Conservation (phyloP, 1,140 invertebrate genomes). For the Pseudomyrmex pallidus region DNA sequence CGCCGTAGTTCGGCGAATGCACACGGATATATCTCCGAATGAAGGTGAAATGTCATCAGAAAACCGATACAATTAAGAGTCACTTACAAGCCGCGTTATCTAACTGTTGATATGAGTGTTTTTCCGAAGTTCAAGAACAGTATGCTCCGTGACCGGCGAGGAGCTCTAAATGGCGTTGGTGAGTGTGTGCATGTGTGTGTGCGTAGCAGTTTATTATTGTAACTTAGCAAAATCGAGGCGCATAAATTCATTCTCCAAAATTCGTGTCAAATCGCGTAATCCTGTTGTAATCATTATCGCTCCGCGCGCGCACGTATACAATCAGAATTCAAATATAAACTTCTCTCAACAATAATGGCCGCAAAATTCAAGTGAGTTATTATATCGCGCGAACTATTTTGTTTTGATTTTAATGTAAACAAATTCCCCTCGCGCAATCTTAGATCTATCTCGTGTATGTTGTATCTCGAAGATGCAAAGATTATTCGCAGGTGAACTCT, state of each 20-base stretch:
- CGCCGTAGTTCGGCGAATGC: not conserved
- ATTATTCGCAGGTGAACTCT: constrained; percentile 73
- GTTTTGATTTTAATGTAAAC: constrained; percentile 30
- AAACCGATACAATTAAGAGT: constrained; percentile 73
- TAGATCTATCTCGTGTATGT: not conserved
- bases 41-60: constrained; percentile 83
- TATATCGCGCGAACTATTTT: not conserved
- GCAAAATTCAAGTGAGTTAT: not conserved
- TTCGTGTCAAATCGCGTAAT: not conserved
- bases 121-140: constrained; percentile 71
- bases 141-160: constrained; percentile 45
- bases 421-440: not conserved
- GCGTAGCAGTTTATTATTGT: not conserved
- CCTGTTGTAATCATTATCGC: not conserved
- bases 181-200: constrained; percentile 57
- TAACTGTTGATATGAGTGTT: constrained; percentile 71
- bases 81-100: constrained; percentile 63
- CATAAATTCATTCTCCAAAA: not conserved
- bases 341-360: not conserved
- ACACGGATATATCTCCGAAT: constrained; percentile 72
- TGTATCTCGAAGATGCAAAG: too few relatives aligned
- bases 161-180: constrained; percentile 74
- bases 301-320: not conserved
- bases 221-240: not conserved
- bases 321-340: not conserved